Percentiles rank a stretch among this genome's conserved stretches.
These are phyloP conservation scores for Aldrovandia affinis DNA, from an alignment of 2,797 vertebrate species.

Conservation along the genomic window DNA sequence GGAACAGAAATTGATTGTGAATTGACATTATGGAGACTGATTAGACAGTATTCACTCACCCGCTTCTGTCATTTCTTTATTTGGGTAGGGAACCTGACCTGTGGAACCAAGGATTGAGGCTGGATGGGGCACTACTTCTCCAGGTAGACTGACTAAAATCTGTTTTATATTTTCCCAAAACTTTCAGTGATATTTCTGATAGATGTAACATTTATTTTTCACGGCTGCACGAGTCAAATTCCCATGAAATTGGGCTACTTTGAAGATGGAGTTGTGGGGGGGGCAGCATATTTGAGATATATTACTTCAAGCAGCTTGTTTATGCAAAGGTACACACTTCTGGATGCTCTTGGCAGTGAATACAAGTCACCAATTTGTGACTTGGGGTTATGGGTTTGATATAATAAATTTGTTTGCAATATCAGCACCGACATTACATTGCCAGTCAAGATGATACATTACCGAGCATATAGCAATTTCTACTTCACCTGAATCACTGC, in stretches of 20 bases:
- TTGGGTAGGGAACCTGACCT: neutral
- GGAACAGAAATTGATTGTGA: neutral
- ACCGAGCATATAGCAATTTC: too few relatives aligned
- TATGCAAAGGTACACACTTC: neutral
- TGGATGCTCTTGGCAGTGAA: too few relatives aligned
- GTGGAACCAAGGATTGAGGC: neutral
- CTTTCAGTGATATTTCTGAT: too few relatives aligned
- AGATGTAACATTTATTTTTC: too few relatives aligned
- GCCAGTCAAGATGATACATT: neutral
- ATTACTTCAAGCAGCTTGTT: constrained; percentile 2
- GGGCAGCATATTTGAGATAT: too few relatives aligned
- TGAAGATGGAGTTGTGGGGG: too few relatives aligned
- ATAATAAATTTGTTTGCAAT: neutral
- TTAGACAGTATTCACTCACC: neutral
- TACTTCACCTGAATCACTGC: too few relatives aligned
- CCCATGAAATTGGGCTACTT: too few relatives aligned
- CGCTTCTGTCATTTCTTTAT: neutral
- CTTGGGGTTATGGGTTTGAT: neutral
- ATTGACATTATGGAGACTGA: neutral
- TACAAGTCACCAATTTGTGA: neutral
- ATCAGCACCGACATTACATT: neutral
- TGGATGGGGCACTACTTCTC: too few relatives aligned
- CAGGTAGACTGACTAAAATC: too few relatives aligned
- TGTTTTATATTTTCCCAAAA: too few relatives aligned
- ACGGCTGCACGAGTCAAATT: too few relatives aligned